Base-by-base conservation (phyloP, 2,888 invertebrate genomes). In the Drosophila percnosoma region DNA sequence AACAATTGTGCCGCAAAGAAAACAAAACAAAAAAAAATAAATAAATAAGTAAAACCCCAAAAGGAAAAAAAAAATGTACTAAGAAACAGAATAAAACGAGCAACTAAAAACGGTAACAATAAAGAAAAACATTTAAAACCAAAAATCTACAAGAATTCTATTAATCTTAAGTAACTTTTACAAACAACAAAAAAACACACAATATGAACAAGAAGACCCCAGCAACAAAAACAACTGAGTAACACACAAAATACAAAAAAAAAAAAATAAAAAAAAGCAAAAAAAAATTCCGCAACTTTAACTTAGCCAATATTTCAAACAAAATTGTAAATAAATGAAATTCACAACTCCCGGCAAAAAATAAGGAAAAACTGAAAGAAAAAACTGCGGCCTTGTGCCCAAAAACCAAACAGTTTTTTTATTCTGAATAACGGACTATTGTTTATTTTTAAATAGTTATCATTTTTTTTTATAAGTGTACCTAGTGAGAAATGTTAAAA, bases 401-500 rank as follows among this genome's bases (percentile, higher is more conserved):
- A 66, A 83, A 57, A 59, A 55, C 55, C 63, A 75, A 80, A 86
- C 73, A 76, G 76, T 82, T 84, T 86, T 24, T 45, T 83, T 82
- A 71, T 71, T 49, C 61, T 53, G 57, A 58, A 71, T 72, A 89
- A 75, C 40, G 77, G 73, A 80, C 70, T 66, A 75, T 83, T 82
- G 75, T 85, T 89, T 80, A 80, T 83, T 81, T 77, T 80, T 77
- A 78, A 89, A 77, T 90, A 89, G 87, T 91, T 91, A 83, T 87
- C 82, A 76, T 68, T 87, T 80, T 83, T 83, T 87, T 86, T 82
- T 91, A 90, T 89, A 91, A 90, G 89, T 90, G 91, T 91, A 91
- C 91, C 92, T 91, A 91, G 92, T 92, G 92, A 91, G 91, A 91
- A 91, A 91, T 91, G 82, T 90, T 91, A 92, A 91, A 89, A 91